These are phyloP conservation scores for Leucoma salicis DNA, from an alignment of 2,888 invertebrate genomes.

Conservation along the genomic window DNA sequence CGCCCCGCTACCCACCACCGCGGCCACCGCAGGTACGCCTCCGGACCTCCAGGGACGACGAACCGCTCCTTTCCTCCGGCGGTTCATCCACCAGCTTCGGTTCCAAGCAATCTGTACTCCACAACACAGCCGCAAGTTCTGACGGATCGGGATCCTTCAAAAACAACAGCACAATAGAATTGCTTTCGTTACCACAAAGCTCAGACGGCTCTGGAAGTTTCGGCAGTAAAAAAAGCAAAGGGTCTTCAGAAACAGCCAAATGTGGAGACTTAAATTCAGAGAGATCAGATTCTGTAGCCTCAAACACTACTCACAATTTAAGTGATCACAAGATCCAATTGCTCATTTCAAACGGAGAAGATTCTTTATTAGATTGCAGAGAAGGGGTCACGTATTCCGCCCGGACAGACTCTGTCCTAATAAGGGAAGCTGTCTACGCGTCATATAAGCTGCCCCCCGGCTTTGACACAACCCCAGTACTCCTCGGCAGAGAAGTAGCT, in stretches of 20 bases:
- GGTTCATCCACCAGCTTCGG: conserved; percentile 73
- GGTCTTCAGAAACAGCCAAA: conserved; percentile 71
- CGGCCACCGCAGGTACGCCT: conserved; percentile 85
- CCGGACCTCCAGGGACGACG: conserved; percentile 72
- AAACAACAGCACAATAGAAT: conserved; percentile 64
- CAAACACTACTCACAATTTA: conserved; percentile 56
- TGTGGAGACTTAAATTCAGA: conserved; percentile 61
- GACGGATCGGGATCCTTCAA: conserved; percentile 71
- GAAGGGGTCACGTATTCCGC: conserved; percentile 74
- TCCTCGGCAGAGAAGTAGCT: conserved; percentile 85
- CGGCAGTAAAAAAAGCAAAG: conserved; percentile 72
- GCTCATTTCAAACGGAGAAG: conserved; percentile 72
- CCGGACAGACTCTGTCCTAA: conserved; percentile 76
- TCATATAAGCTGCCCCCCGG: conserved; percentile 73
- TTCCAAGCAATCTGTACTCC: conserved; percentile 71
- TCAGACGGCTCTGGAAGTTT: conserved; percentile 69
- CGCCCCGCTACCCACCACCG: conserved; percentile 94
- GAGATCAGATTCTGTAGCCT: conserved; percentile 62
- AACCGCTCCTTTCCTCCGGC: conserved; percentile 72
- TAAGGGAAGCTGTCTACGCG: conserved; percentile 73
- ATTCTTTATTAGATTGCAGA: conserved; percentile 71
- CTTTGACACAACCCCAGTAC: conserved; percentile 75
- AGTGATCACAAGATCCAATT: conserved; percentile 74
- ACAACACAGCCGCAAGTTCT: conserved; percentile 64
- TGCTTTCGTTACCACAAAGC: conserved; percentile 70